A percentile compares a stretch with the other conserved stretches of the same genome.
phyloP scores from a whole-genome alignment of 2,797 vertebrate species.

The Cyprinella venusta region DNA sequence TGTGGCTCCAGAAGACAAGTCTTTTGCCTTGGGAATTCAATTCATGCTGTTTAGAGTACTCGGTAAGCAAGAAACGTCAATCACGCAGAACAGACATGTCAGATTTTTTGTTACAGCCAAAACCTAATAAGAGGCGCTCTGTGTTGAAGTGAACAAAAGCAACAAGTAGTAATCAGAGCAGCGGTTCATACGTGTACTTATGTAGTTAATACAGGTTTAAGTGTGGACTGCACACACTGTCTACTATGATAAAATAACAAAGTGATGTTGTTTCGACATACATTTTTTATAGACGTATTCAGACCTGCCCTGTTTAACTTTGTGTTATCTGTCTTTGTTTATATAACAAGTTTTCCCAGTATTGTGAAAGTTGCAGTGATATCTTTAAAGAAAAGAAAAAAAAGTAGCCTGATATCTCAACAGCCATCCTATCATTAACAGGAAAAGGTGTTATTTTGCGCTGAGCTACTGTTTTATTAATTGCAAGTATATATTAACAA shows the following conservation, averaged over 20 bases:
- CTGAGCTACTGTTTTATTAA: background rate
- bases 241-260: background rate
- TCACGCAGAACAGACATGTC: background rate
- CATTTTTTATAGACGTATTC: background rate
- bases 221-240: background rate
- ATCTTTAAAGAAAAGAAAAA: background rate
- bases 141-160: background rate
- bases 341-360: conserved; percentile 25
- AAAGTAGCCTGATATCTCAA: background rate
- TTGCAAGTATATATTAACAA: background rate
- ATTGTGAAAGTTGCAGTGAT: conserved; percentile 30
- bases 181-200: background rate
- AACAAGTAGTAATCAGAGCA: background rate
- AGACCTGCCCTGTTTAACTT: conserved; percentile 20
- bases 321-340: conserved; percentile 1
- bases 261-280: background rate
- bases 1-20: conserved; percentile 88
- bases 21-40: conserved; percentile 90
- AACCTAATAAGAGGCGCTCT: background rate
- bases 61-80: conserved; percentile 74
- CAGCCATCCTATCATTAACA: background rate
- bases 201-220: background rate
- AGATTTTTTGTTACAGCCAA: background rate
- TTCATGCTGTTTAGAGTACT: conserved; percentile 91
- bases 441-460: background rate